Evolutionary conservation across 2,113 vertebrate species (phyloP).

Genomic region (Phalacrocorax carbo): DNA sequence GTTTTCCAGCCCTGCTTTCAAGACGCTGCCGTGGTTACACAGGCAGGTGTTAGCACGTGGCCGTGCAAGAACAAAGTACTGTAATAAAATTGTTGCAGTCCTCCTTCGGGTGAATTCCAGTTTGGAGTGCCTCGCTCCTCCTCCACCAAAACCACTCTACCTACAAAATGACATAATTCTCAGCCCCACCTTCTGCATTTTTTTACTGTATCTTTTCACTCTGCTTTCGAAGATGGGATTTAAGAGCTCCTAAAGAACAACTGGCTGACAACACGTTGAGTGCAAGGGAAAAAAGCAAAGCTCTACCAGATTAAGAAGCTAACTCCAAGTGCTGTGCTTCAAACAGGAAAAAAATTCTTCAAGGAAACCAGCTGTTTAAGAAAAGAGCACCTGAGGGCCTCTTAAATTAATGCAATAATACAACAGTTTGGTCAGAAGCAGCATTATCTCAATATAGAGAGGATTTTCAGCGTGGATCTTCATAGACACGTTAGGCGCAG

Average conservation of each 20-base stretch:
- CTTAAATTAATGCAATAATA: neutral
- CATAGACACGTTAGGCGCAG: accelerated
- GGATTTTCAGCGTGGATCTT: neutral
- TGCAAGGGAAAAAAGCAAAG: neutral
- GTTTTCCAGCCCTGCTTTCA: neutral
- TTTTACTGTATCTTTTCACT: neutral
- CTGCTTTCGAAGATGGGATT: neutral
- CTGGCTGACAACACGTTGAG: neutral
- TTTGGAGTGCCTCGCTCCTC: neutral
- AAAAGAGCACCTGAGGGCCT: neutral
- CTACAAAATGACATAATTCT: neutral
- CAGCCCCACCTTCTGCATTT: neutral
- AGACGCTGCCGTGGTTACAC: neutral
- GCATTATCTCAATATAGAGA: neutral
- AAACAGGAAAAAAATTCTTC: neutral
- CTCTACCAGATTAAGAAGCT: neutral
- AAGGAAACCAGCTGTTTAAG: neutral
- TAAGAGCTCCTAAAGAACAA: neutral
- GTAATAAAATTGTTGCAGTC: neutral
- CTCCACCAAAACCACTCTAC: neutral
- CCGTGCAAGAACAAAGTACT: neutral
- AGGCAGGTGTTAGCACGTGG: neutral
- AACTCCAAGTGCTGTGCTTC: neutral
- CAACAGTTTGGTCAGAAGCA: neutral
- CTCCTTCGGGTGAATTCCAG: neutral